phyloP scores from a whole-genome alignment of 2,888 invertebrate species.

The Pristionchus mayeri region DNA sequence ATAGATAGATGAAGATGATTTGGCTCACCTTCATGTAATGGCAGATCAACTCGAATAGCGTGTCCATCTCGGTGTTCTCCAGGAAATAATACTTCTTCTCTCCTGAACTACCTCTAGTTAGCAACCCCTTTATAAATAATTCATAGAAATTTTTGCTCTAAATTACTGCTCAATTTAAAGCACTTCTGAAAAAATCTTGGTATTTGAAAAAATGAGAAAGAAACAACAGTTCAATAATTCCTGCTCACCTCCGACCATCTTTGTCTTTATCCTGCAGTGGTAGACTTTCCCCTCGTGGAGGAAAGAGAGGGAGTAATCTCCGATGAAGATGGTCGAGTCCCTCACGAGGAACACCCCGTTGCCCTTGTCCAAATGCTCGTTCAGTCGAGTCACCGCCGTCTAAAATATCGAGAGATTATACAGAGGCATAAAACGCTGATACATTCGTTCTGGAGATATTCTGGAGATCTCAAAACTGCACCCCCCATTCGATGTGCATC shows the following conservation, averaged over 20 bases:
- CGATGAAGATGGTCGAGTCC: constrained; percentile 89
- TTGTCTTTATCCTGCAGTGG: constrained; percentile 74
- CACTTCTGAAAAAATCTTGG: background rate
- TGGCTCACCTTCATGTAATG: constrained; percentile 67
- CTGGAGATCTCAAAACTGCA: too few relatives aligned
- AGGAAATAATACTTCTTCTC: constrained; percentile 75
- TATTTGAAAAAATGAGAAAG: too few relatives aligned
- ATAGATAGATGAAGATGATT: background rate
- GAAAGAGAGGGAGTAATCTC: constrained; percentile 93
- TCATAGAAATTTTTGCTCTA: too few relatives aligned
- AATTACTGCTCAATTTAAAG: background rate
- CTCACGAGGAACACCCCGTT: constrained; percentile 96
- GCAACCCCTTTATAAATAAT: too few relatives aligned
- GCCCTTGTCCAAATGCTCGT: constrained; percentile 79
- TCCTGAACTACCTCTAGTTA: too few relatives aligned
- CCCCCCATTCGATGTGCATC: too few relatives aligned
- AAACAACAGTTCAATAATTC: background rate
- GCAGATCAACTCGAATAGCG: constrained; percentile 75
- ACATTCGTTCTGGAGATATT: too few relatives aligned
- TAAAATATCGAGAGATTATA: constrained; percentile 44
- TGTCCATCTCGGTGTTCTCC: constrained; percentile 74
- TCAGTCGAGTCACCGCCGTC: constrained; percentile 67
- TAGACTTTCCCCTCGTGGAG: constrained; percentile 79
- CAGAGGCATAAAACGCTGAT: too few relatives aligned
- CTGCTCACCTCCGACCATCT: constrained; percentile 66